Percentiles rank a stretch among this genome's conserved stretches.
Evolutionary conservation across 37 sponge, comb jelly and placozoan species (phyloP).

Genomic region (Aplysina aerophoba): DNA sequence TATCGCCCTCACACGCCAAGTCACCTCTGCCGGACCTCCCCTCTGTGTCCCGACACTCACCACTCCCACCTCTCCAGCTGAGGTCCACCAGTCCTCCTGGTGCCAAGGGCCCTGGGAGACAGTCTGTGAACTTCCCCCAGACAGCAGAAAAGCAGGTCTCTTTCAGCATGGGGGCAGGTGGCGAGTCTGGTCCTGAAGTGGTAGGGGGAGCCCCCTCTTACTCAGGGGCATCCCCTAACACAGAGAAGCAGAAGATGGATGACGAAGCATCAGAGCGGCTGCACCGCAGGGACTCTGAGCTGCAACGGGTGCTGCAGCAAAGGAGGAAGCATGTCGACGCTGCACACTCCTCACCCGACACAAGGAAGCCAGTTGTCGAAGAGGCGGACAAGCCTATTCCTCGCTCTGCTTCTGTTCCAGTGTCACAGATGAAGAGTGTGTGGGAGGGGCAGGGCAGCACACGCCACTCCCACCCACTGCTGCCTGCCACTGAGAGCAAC

Average conservation of each 20-base stretch:
- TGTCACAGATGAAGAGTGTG: no score
- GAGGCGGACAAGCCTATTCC: no score
- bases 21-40: background rate
- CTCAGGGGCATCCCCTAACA: background rate
- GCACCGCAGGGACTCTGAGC: background rate
- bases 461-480: no score
- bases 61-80: conserved; percentile 30
- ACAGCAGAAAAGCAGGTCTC: background rate
- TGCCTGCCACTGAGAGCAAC: no score
- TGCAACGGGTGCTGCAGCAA: background rate
- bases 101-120: background rate
- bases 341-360: no score
- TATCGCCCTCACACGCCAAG: background rate
- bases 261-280: background rate
- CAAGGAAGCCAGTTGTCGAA: no score
- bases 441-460: no score
- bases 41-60: background rate
- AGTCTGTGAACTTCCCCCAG: background rate
- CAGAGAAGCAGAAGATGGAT: conserved; percentile 17
- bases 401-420: no score
- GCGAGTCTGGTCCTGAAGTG: background rate
- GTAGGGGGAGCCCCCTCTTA: no score
- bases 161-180: background rate
- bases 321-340: conserved; percentile 1
- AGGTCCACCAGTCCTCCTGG: no score